A percentile compares a stretch with the other conserved stretches of the same genome.
Evolutionary conservation across 1,140 invertebrate genomes (phyloP).

Genomic region (Camponotus vicinus): DNA sequence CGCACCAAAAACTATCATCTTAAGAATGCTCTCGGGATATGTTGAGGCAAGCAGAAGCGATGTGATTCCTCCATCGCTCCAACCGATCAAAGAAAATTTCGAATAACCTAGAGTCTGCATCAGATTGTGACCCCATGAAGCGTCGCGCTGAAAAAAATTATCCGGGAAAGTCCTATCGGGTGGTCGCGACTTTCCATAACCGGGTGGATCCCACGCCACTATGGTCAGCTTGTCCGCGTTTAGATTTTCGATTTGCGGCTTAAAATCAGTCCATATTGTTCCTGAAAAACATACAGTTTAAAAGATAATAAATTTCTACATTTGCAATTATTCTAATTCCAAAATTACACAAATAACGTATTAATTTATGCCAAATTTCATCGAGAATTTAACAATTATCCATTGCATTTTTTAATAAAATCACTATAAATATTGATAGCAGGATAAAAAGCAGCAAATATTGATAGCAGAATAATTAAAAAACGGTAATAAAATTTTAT

Average conservation of each 20-base stretch:
- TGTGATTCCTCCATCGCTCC: slow-evolving; percentile 96
- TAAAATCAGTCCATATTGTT: slow-evolving; percentile 93
- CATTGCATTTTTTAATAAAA: background rate
- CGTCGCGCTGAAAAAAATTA: slow-evolving; percentile 93
- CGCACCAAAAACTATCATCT: slow-evolving; percentile 92
- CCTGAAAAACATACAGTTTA: slow-evolving; percentile 80
- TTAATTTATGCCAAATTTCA: background rate
- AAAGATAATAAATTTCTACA: background rate
- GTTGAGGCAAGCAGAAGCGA: slow-evolving; percentile 91
- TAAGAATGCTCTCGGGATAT: slow-evolving; percentile 89
- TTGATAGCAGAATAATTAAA: background rate
- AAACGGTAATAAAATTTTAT: background rate
- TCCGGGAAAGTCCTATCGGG: slow-evolving; percentile 90
- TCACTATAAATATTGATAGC: background rate
- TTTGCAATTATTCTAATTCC: background rate
- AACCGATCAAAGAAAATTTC: slow-evolving; percentile 93
- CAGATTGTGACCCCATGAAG: slow-evolving; percentile 89
- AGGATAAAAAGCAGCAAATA: background rate
- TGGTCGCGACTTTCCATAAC: slow-evolving; percentile 94
- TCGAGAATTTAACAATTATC: background rate
- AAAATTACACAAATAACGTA: background rate
- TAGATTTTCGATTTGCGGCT: slow-evolving; percentile 91
- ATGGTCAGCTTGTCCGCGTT: slow-evolving; percentile 90
- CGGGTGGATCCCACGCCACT: slow-evolving; percentile 95
- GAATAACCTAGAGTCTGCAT: slow-evolving; percentile 90